Base-by-base conservation (phyloP, 2,888 invertebrate species). In the Corbicula japonica region DNA sequence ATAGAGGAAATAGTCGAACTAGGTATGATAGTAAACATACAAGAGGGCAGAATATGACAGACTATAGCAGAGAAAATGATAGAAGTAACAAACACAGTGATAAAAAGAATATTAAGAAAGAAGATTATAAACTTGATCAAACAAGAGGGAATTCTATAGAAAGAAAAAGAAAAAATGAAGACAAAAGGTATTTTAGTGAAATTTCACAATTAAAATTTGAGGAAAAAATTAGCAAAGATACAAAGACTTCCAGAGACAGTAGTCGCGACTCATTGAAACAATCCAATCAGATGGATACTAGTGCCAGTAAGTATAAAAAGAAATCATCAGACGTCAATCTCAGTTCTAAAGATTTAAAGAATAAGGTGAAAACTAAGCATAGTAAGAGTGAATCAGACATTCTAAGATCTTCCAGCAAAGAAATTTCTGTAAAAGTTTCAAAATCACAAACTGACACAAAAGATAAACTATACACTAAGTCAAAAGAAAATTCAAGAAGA, bases 181-280 rank as follows among this genome's bases (percentile, higher is more conserved):
- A 66, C 6, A 66, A 52, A 54, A 52, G 66, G 41, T 41, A 66
- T n/a, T 66, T 72, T 72, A 65, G 58, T 48, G 46, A 56, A 56
- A 65, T 56, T 26, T 21, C 48, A 34, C 34, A 44, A 44, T 58
- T 56, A 34, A 69, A 69, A 56, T 28, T 10, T 8, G 54, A 65
- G 26, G 48, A 72, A 21, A 30, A 44, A 18, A 41, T 6, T n/a
- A 15, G 15, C 12, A 52, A 41, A 4, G 66, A 66, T 52, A 8
- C 66, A 35, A 66, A 26, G 26, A n/a, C n/a, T 48, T 60, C 60
- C 21, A 58, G 60, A 48, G 34, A 34, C 23, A 41, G 44, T 26
- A 54, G 18, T 8, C 15, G 4, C 5, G n/a, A n/a, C n/a, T n/a
- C n/a, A n/a, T n/a, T n/a, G n/a, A n/a, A n/a, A n/a, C n/a, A n/a